Percentiles rank a stretch among this genome's conserved stretches.
Evolutionary conservation across 2,113 vertebrate genomes (phyloP).

Genomic region (Leucopsar rothschildi): DNA sequence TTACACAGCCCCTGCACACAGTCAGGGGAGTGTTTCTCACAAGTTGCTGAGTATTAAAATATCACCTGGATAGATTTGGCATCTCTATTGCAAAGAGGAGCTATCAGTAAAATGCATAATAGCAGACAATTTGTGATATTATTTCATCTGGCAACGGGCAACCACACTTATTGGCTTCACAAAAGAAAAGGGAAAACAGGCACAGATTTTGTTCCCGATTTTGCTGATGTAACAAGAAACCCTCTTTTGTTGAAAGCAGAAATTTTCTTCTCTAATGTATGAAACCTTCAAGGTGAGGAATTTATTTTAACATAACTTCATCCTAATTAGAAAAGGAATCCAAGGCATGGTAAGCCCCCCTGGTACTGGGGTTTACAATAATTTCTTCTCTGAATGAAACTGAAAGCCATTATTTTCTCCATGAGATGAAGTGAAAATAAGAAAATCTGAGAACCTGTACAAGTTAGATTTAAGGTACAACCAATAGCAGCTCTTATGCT

Average conservation of each 20-base stretch:
- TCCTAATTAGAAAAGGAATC: neutral
- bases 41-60: neutral
- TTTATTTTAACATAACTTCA: neutral
- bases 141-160: neutral
- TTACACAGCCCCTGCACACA: neutral
- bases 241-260: neutral
- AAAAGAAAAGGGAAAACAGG: neutral
- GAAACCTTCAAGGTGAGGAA: neutral
- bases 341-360: rapidly evolving
- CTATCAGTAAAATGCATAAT: neutral
- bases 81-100: neutral
- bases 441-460: neutral
- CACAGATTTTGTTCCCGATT: neutral
- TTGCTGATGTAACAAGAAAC: neutral
- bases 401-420: neutral
- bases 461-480: neutral
- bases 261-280: neutral
- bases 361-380: neutral
- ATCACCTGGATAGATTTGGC: neutral
- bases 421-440: neutral
- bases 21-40: neutral
- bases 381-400: neutral
- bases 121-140: neutral
- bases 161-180: neutral
- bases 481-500: neutral